Base-by-base conservation (phyloP, 2,113 vertebrate species). In the Hepsetus odoe region DNA sequence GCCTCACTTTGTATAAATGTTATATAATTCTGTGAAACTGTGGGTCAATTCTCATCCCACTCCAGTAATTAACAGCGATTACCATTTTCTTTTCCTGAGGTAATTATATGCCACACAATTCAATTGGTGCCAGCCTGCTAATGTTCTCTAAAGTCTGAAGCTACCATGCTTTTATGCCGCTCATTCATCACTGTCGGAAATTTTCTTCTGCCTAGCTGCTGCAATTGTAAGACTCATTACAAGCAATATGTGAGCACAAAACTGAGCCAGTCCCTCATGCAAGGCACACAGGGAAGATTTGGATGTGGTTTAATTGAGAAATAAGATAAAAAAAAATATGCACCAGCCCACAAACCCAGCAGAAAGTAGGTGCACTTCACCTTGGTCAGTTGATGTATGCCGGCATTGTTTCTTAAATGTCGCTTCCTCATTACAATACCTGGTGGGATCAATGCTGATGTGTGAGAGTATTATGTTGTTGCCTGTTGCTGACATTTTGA, bases 111-210 rank as follows among this genome's bases (percentile, higher is more conserved):
- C 44, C 84, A 85, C 81, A 81, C 72, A 73, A 79, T 76, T 68
- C 40, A 68, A 75, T 67, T 79, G 44, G 35, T 72, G 26, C 67
- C 51, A 70, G 65, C 73, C 84, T 71, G 71, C 42, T 71, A 76
- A 75, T 81, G 79, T 85, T 82, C 66, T 68, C 72, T 49, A 35
- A 70, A 83, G 82, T 88, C 72, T 76, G 77, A 40, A 79, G 80
- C 80, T 87, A 86, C 82, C 82, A 80, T 83, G 79, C 71, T 86
- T 87, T 88, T 80, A 82, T 87, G 83, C 81, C 86, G 89, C 85
- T 76, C 79, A 89, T 91, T 92, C 82, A 90, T 91, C 88, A 89
- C 70, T 84, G 88, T 89, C 86, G 68, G 46, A 79, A 84, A 89
- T 83, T 83, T 87, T 83, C 79, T 83, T 83, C 77, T 83, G 72